Conservation (phyloP, 2,888 invertebrate genomes). For the Drosophila macrospina region DNA sequence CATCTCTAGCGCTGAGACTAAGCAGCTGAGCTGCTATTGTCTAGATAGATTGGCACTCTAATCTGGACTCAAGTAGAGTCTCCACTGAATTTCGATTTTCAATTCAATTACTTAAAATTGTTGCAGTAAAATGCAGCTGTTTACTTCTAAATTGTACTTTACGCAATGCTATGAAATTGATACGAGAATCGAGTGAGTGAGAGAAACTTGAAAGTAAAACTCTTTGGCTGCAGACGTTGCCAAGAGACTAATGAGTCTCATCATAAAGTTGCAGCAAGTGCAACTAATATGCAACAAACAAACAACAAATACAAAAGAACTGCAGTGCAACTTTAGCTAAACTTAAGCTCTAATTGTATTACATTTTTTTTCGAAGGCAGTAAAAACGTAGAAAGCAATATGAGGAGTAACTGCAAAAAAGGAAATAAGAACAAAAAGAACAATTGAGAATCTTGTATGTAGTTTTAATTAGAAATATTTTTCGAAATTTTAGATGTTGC, state of each 20-base stretch:
- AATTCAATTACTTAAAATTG: not conserved
- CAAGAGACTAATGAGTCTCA: slow-evolving; percentile 60
- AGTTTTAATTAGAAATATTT: slow-evolving; percentile 78
- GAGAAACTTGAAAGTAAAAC: slow-evolving; percentile 10
- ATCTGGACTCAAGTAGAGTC: too few relatives aligned
- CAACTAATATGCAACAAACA: slow-evolving; percentile 60
- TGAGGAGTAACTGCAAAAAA: not conserved
- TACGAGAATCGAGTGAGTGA: slow-evolving; percentile 10
- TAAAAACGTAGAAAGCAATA: slow-evolving; percentile 16
- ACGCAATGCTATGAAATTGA: slow-evolving; percentile 8
- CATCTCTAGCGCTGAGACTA: too few relatives aligned
- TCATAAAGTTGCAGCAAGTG: slow-evolving; percentile 53
- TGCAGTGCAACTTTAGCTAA: slow-evolving; percentile 37
- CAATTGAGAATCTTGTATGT: slow-evolving; percentile 59
- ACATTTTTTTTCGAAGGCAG: slow-evolving; percentile 38
- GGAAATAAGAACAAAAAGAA: slow-evolving; percentile 13
- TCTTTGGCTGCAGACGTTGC: slow-evolving; percentile 21
- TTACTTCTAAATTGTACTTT: not conserved
- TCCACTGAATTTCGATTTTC: not conserved
- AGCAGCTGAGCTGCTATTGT: too few relatives aligned
- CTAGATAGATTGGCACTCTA: too few relatives aligned
- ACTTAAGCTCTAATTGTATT: slow-evolving; percentile 59
- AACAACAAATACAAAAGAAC: slow-evolving; percentile 12
- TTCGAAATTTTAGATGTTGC: slow-evolving; percentile 52
- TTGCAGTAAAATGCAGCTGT: slow-evolving; percentile 1